These are phyloP conservation scores for Hydrozoanthus tunicans DNA, from an alignment of 64 coral and sea anemone species.

Conservation along the genomic window DNA sequence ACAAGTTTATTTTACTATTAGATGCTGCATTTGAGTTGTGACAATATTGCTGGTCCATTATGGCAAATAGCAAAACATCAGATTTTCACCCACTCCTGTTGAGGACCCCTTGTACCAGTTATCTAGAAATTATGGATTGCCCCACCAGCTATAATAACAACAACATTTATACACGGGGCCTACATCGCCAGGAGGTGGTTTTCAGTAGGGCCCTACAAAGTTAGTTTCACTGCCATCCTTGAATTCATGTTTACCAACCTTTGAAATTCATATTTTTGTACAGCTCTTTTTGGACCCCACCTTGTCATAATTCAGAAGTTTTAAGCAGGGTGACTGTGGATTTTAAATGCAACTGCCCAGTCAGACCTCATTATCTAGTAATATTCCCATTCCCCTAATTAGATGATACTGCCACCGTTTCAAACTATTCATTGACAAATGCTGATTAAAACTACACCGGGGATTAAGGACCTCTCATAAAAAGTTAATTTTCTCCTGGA, in stretches of 20 bases:
- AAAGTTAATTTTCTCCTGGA: neutral
- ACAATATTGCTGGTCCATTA: slow-evolving; percentile 17
- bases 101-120: slow-evolving; percentile 24
- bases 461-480: neutral
- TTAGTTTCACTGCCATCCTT: neutral
- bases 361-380: slow-evolving; percentile 16
- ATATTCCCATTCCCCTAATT: slow-evolving; percentile 2
- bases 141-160: neutral
- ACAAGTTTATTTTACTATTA: slow-evolving; percentile 2
- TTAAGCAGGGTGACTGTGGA: slow-evolving; percentile 27
- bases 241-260: slow-evolving; percentile 28
- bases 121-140: neutral
- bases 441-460: slow-evolving; percentile 27
- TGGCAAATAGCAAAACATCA: slow-evolving; percentile 8
- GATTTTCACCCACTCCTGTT: slow-evolving; percentile 15
- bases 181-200: too few species aligned
- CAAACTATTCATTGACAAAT: slow-evolving; percentile 30
- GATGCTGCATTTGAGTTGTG: slow-evolving; percentile 24
- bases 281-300: neutral
- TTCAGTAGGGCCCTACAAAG: neutral
- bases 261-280: slow-evolving; percentile 28
- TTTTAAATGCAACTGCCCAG: slow-evolving; percentile 19
- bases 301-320: slow-evolving; percentile 24
- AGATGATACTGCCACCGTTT: neutral
- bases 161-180: too few species aligned